A percentile compares a stretch with the other conserved stretches of the same genome.
Conservation (phyloP, 2,113 vertebrate species). For the Tragelaphus scriptus region DNA sequence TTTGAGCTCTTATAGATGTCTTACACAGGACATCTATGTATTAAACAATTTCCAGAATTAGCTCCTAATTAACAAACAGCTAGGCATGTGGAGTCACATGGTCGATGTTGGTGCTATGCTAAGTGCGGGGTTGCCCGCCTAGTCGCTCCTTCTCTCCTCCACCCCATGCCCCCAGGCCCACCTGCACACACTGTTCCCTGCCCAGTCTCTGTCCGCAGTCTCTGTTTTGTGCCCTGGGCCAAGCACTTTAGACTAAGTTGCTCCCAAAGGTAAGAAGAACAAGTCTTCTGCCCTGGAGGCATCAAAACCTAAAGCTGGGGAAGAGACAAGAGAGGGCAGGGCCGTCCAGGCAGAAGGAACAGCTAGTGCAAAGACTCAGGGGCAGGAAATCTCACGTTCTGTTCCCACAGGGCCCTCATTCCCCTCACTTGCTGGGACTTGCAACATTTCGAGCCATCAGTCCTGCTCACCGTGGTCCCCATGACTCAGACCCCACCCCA, state of each 20-base stretch:
- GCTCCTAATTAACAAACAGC: background rate
- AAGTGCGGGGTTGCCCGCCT: rapidly evolving
- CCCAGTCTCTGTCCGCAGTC: background rate
- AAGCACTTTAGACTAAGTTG: background rate
- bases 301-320: background rate
- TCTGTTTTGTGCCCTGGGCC: too few species aligned
- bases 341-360: background rate
- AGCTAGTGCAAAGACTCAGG: background rate
- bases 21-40: rapidly evolving
- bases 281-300: background rate
- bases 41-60: background rate
- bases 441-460: background rate
- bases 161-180: background rate
- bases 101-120: rapidly evolving
- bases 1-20: background rate
- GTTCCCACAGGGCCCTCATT: background rate
- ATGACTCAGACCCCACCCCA: slow-evolving; percentile 29
- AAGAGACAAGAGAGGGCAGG: background rate
- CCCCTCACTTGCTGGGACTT: slow-evolving; percentile 17
- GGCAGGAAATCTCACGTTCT: background rate
- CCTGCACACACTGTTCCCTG: background rate
- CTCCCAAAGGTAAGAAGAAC: background rate
- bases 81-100: background rate
- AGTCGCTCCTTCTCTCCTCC: background rate
- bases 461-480: background rate